phyloP scores from a whole-genome alignment of 35 echinoderm and acorn worm species.

The Patiria miniata region DNA sequence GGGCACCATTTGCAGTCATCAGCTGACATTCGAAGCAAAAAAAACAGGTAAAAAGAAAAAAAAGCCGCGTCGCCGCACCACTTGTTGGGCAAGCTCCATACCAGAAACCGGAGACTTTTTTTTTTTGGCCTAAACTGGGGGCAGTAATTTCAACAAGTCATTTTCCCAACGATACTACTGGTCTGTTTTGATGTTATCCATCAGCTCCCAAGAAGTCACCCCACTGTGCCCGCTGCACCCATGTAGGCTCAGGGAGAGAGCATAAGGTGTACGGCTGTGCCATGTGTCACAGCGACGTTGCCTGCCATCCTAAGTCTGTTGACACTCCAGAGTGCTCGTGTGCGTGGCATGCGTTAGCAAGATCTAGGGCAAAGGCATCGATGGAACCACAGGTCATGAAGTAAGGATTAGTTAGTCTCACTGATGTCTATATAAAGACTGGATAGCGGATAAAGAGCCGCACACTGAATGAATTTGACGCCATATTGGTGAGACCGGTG shows the following conservation, averaged over 20 bases:
- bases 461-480: too few relatives aligned
- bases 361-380: background rate
- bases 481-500: too few relatives aligned
- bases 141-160: too few relatives aligned
- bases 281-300: conserved; percentile 23
- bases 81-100: too few relatives aligned
- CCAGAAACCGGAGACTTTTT: background rate
- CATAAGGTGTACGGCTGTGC: conserved; percentile 65
- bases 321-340: conserved; percentile 33
- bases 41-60: too few relatives aligned
- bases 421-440: too few relatives aligned
- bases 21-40: too few relatives aligned
- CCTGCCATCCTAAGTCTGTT: conserved; percentile 3
- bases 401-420: conserved; percentile 48
- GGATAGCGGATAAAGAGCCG: too few relatives aligned
- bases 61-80: too few relatives aligned
- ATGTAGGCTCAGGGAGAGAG: conserved; percentile 44
- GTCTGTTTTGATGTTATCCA: background rate
- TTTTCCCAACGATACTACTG: too few relatives aligned
- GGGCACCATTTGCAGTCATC: too few relatives aligned
- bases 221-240: conserved; percentile 56
- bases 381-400: conserved; percentile 72
- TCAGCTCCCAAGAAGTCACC: conserved; percentile 34
- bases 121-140: too few relatives aligned
- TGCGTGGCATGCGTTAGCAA: conserved; percentile 34